These are phyloP conservation scores for Cheilosia scutellata DNA, from an alignment of 2,888 invertebrate species.

Conservation along the genomic window DNA sequence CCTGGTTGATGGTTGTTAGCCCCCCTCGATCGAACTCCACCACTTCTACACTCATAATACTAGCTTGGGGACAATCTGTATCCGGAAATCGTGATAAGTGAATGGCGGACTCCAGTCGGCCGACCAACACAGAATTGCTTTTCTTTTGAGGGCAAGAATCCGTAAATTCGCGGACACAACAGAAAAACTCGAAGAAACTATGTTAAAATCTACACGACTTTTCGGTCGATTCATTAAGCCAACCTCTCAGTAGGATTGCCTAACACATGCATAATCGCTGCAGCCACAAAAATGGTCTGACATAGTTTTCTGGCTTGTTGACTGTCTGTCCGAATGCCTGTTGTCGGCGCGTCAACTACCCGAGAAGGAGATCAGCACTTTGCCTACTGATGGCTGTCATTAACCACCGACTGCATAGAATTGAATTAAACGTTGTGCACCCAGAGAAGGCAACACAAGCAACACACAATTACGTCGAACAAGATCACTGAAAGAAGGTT, in stretches of 20 bases:
- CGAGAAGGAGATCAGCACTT: conserved; percentile 32
- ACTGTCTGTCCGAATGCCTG: conserved; percentile 42
- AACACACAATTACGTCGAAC: background rate
- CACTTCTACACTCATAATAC: background rate
- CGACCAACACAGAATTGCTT: background rate
- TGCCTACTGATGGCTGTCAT: conserved; percentile 33
- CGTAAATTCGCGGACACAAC: conserved; percentile 13
- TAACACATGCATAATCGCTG: background rate
- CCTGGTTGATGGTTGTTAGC: conserved; percentile 28
- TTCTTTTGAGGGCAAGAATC: conserved; percentile 33
- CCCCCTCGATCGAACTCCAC: background rate
- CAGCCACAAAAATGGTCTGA: conserved; percentile 20
- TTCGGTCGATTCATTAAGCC: conserved; percentile 23
- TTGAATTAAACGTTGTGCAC: conserved; percentile 22
- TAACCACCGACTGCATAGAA: conserved; percentile 40
- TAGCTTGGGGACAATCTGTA: background rate
- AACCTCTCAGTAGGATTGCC: background rate
- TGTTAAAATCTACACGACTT: conserved; percentile 23
- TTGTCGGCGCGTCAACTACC: conserved; percentile 37
- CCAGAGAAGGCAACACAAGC: background rate
- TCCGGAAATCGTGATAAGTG: conserved; percentile 53
- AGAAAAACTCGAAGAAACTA: conserved; percentile 21
- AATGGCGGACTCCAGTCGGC: conserved; percentile 15
- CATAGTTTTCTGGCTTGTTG: conserved; percentile 38
- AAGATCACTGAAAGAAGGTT: conserved; percentile 42